Conservation (phyloP, 2,888 invertebrate genomes). For the Colletes collaris region DNA sequence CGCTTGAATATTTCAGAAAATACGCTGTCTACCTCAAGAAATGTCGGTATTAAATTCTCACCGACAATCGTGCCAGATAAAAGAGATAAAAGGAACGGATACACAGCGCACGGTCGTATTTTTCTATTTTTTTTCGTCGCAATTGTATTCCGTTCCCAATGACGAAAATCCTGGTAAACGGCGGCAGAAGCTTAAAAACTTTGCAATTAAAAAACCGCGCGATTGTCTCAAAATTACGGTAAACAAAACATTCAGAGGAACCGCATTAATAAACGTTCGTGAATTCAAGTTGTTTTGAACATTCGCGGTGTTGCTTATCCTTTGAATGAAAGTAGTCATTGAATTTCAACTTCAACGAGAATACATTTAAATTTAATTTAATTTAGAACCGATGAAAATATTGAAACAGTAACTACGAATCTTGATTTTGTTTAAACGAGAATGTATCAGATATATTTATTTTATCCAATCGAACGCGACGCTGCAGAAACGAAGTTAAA, state of each 20-base stretch:
- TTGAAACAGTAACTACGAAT: too few relatives aligned
- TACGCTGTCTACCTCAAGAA: background rate
- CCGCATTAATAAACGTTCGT: conserved; percentile 3
- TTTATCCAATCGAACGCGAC: too few relatives aligned
- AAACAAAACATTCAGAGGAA: conserved; percentile 18
- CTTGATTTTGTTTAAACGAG: too few relatives aligned
- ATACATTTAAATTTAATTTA: too few relatives aligned
- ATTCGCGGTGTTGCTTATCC: too few relatives aligned
- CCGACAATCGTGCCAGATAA: conserved; percentile 11
- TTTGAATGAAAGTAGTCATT: too few relatives aligned
- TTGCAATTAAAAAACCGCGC: conserved; percentile 10
- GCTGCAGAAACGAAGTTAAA: too few relatives aligned
- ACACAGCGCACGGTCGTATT: background rate
- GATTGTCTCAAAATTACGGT: conserved; percentile 3
- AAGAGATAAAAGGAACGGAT: background rate
- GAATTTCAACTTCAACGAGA: too few relatives aligned
- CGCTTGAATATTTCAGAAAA: conserved; percentile 19
- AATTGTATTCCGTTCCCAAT: conserved; percentile 1
- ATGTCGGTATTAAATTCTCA: conserved; percentile 17
- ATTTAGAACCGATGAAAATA: too few relatives aligned
- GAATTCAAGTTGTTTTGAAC: conserved; percentile 4
- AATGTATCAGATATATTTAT: too few relatives aligned
- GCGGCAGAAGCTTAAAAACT: conserved; percentile 2
- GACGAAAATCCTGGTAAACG: conserved; percentile 6
- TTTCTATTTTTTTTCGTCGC: background rate